Base-by-base conservation (phyloP, 2,113 vertebrate species). In the Eubucco bourcierii region DNA sequence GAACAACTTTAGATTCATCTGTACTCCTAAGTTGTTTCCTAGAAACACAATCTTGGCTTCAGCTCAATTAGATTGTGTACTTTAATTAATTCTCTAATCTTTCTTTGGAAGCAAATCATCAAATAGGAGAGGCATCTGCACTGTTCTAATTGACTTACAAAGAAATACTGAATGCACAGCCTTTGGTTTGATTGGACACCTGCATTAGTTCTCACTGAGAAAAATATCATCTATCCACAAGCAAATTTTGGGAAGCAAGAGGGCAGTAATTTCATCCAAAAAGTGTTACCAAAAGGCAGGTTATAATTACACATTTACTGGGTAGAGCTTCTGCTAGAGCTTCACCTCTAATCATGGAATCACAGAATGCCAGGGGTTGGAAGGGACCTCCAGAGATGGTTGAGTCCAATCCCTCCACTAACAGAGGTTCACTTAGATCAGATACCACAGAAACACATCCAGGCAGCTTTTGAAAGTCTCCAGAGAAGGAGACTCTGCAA, bases 21-120 rank as follows among this genome's bases (percentile, higher is more conserved):
- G 47, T 85, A 74, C 72, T 91, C 75, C 12, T 64, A 85, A 92
- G 58, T 74, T 94, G 84, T 89, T 94, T 91, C 95, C 91, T 94
- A 85, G 93, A 93, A 89, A 95, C 84, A 96, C 87, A 96, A 80
- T 72, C 76, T 24, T 37, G 18, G 71, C 89, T 94, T 87, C 46
- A 1, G 1, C 89, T 94, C 89, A 80, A 94, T 93, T 95, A 71
- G 87, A 91, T 90, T 87, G 68, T 55, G 34, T 71, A 20, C 72
- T 89, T 87, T 87, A 92, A 95, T 96, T 90, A 92, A 92, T 96
- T 95, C 84, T 74, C 47, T 91, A 83, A 80, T 86, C 71, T 88
- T 90, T 82, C 67, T 91, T 61, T 87, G 84, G 87, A 80, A 87
- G 87, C 67, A 87, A 84, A 84, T 44, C 52, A 92, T 89, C 93